Conservation (phyloP, 2,888 invertebrate genomes). For the Gnatocerus cornutus region DNA sequence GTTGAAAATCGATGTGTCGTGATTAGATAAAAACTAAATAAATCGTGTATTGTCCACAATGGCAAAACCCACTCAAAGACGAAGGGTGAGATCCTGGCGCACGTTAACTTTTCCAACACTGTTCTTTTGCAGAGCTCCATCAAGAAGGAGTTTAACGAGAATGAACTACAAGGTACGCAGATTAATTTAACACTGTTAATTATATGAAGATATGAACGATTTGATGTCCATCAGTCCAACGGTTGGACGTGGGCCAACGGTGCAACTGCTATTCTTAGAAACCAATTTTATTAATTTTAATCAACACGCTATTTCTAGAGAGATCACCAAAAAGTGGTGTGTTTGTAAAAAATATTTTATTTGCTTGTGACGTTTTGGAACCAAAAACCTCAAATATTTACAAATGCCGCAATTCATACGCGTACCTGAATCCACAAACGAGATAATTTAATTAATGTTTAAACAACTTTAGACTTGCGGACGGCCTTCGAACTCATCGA, state of each 20-base stretch:
- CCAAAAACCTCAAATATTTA: constrained; percentile 26
- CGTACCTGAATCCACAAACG: not conserved
- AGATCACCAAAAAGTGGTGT: not conserved
- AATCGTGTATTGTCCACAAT: constrained; percentile 9
- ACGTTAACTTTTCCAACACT: not conserved
- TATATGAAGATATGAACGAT: constrained; percentile 30
- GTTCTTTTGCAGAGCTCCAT: constrained; percentile 60
- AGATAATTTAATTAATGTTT: constrained; percentile 8
- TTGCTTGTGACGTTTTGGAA: not conserved
- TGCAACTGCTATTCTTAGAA: constrained; percentile 45
- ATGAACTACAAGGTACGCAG: constrained; percentile 61
- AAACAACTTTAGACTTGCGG: constrained; percentile 77
- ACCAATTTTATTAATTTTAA: constrained; percentile 49
- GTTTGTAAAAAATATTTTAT: too few species aligned
- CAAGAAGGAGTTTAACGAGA: constrained; percentile 63
- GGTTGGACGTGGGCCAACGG: constrained; percentile 44
- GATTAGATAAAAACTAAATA: constrained; percentile 37
- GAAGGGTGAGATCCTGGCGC: constrained; percentile 32
- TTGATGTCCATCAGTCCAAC: constrained; percentile 23
- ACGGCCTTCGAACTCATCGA: constrained; percentile 86
- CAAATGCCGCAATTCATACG: constrained; percentile 5
- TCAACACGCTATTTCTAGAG: constrained; percentile 48
- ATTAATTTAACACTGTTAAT: constrained; percentile 16
- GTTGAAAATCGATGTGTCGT: constrained; percentile 33
- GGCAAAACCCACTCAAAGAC: constrained; percentile 37